A percentile compares a stretch with the other conserved stretches of the same genome.
Conservation (phyloP, 1,140 invertebrate species). For the Calephelis virginiensis region DNA sequence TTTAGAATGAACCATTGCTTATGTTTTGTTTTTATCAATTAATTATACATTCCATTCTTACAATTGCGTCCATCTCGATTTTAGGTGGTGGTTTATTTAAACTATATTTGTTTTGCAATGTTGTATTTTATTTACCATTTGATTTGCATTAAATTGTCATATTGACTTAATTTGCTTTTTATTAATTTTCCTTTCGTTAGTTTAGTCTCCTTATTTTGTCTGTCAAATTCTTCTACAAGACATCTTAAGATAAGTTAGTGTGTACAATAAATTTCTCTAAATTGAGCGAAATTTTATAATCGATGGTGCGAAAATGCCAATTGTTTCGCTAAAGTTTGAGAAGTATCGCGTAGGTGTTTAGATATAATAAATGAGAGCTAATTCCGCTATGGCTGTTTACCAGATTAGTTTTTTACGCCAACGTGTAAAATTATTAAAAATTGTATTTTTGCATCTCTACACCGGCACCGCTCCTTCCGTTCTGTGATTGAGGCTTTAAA, state of each 20-base stretch:
- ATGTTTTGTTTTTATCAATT: slow-evolving; percentile 1
- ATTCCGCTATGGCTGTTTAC: slow-evolving; percentile 43
- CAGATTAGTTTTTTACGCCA: slow-evolving; percentile 58
- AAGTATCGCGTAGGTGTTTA: slow-evolving; percentile 49
- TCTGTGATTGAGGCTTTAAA: slow-evolving; percentile 75
- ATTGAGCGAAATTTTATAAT: slow-evolving; percentile 5
- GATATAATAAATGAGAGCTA: slow-evolving; percentile 42
- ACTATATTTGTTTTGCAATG: slow-evolving; percentile 45
- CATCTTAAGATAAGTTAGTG: too few relatives aligned
- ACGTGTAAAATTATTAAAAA: slow-evolving; percentile 49
- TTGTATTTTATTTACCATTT: slow-evolving; percentile 54
- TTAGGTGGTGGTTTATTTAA: slow-evolving; percentile 55
- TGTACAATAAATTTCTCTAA: background rate
- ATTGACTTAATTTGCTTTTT: slow-evolving; percentile 57
- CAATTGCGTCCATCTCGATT: slow-evolving; percentile 43
- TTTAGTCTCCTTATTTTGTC: background rate
- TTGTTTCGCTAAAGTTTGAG: slow-evolving; percentile 41
- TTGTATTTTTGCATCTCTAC: slow-evolving; percentile 71
- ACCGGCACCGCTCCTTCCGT: slow-evolving; percentile 68
- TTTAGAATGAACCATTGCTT: slow-evolving; percentile 11
- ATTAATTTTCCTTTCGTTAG: slow-evolving; percentile 32
- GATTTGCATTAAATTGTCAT: slow-evolving; percentile 74
- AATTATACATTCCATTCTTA: slow-evolving; percentile 28
- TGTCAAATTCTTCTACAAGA: too few relatives aligned
- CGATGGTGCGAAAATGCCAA: slow-evolving; percentile 9